These are phyloP conservation scores for Ennomos quercinarius DNA, from an alignment of 2,888 invertebrate species.

Conservation along the genomic window DNA sequence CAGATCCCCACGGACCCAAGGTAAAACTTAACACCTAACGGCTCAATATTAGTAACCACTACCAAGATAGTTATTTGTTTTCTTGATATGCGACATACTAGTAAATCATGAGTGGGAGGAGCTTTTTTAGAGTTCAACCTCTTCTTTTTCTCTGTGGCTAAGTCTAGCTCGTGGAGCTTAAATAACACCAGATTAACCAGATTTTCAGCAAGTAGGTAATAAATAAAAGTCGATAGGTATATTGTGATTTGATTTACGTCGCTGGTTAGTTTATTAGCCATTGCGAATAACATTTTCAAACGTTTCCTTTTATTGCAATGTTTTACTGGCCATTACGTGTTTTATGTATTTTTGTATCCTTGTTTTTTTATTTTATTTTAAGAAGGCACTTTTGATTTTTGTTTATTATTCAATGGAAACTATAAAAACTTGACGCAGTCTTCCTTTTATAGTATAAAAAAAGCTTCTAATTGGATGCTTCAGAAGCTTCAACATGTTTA, in stretches of 20 bases:
- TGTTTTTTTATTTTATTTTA: slow-evolving; percentile 12
- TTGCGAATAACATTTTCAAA: slow-evolving; percentile 36
- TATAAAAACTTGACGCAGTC: neutral
- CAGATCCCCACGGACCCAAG: too few species aligned
- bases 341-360: slow-evolving; percentile 36
- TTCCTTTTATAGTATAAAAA: neutral
- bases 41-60: too few species aligned
- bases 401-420: neutral
- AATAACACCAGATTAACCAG: slow-evolving; percentile 19
- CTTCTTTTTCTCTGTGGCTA: slow-evolving; percentile 6
- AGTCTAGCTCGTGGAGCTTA: slow-evolving; percentile 5
- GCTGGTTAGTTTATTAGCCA: slow-evolving; percentile 35
- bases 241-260: slow-evolving; percentile 39
- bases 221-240: slow-evolving; percentile 32
- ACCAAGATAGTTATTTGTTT: too few species aligned
- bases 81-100: too few species aligned
- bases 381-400: slow-evolving; percentile 3
- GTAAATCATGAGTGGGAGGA: too few species aligned
- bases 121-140: neutral
- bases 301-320: slow-evolving; percentile 38
- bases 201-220: slow-evolving; percentile 26
- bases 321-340: slow-evolving; percentile 35
- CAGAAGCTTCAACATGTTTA: too few species aligned
- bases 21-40: too few species aligned
- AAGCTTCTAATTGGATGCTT: too few species aligned